Percentiles rank a stretch among this genome's conserved stretches.
phyloP scores from a whole-genome alignment of 2,797 vertebrate species.

The Moxostoma hubbsi region DNA sequence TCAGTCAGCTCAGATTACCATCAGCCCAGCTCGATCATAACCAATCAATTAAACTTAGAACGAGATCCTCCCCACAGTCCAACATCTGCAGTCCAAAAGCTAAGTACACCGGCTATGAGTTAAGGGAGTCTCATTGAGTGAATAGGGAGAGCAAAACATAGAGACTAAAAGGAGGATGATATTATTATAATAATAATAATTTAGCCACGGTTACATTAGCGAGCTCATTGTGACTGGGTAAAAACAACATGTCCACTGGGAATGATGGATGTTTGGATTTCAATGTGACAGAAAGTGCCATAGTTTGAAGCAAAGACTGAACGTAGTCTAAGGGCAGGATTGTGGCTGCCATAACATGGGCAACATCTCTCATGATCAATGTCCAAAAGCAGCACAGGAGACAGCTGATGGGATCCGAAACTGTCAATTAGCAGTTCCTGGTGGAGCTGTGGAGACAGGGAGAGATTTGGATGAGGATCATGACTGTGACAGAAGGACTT shows the following conservation, averaged over 20 bases:
- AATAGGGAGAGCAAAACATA: constrained; percentile 4
- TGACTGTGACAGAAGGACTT: constrained; percentile 44
- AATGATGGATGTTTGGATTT: constrained; percentile 42
- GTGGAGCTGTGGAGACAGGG: constrained; percentile 40
- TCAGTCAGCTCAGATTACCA: constrained; percentile 73
- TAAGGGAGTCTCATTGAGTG: constrained; percentile 45
- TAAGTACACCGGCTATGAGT: constrained; percentile 55
- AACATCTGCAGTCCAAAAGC: constrained; percentile 77
- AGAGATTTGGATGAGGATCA: constrained; percentile 38
- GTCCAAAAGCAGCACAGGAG: constrained; percentile 47
- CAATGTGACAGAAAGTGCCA: constrained; percentile 50
- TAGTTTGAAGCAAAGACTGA: constrained; percentile 27
- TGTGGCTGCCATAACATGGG: constrained; percentile 53
- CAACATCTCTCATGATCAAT: constrained; percentile 52
- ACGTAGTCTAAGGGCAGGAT: constrained; percentile 37
- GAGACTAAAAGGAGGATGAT: constrained; percentile 3
- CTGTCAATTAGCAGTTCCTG: constrained; percentile 48
- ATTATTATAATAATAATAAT: too few relatives aligned
- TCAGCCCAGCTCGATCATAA: constrained; percentile 72
- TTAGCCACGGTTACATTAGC: constrained; percentile 42
- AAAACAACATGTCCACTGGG: constrained; percentile 54
- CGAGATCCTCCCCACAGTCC: constrained; percentile 65
- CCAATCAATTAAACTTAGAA: constrained; percentile 73
- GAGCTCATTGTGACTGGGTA: constrained; percentile 51
- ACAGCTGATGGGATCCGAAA: constrained; percentile 39